Conservation (phyloP, 64 coral and sea anemone genomes). For the Stichodactyla helianthus region DNA sequence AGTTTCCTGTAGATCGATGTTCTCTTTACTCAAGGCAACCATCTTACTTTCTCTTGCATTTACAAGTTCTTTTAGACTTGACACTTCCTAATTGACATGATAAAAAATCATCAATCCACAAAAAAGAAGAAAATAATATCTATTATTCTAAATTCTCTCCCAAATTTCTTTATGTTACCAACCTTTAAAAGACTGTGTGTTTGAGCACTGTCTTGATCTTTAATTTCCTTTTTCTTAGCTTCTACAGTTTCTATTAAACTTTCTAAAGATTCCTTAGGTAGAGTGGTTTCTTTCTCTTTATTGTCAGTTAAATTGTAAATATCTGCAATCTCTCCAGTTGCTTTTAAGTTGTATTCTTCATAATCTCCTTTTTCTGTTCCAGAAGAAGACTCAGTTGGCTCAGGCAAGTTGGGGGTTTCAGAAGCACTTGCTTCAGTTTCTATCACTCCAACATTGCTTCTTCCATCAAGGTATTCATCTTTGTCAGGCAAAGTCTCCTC, state of each 20-base stretch:
- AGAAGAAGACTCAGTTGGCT: not conserved
- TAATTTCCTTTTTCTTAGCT: not conserved
- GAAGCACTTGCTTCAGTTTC: not conserved
- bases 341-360: not conserved
- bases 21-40: conserved; percentile 77
- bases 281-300: not conserved
- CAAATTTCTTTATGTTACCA: not conserved
- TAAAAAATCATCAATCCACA: not conserved
- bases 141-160: not conserved
- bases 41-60: conserved; percentile 81
- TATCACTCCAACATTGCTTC: not conserved
- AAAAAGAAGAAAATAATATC: not conserved
- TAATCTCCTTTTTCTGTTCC: not conserved
- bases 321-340: not conserved
- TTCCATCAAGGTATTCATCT: not conserved
- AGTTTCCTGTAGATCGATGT: conserved; percentile 74
- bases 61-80: conserved; percentile 49
- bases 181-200: not conserved
- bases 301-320: not conserved
- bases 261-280: not conserved
- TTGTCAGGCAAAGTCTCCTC: not conserved
- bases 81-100: conserved; percentile 44
- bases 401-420: not conserved
- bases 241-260: not conserved
- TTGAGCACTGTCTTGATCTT: not conserved